These are phyloP conservation scores for Vanessa cardui DNA, from an alignment of 2,888 invertebrate genomes.

Conservation along the genomic window DNA sequence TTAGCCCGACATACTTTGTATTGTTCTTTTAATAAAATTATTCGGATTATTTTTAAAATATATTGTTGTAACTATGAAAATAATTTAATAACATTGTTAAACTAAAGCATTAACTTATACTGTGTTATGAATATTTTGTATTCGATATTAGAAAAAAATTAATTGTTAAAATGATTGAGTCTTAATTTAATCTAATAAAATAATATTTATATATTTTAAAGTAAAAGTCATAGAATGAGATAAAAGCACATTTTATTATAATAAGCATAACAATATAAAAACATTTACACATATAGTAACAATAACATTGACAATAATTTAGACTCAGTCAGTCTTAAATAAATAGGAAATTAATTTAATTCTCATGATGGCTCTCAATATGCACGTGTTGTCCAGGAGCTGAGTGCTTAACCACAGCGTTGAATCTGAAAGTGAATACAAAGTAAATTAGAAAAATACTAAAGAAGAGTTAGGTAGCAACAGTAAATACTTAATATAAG, in stretches of 20 bases:
- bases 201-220: too few species aligned
- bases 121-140: too few species aligned
- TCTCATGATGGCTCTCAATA: conserved; percentile 65
- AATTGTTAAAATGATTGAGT: too few species aligned
- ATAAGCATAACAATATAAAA: conserved; percentile 45
- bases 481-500: too few species aligned
- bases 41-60: too few species aligned
- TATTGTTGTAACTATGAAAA: too few species aligned
- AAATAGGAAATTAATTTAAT: conserved; percentile 38
- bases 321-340: conserved; percentile 40
- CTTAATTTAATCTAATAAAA: too few species aligned
- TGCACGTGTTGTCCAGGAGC: conserved; percentile 72
- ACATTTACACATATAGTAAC: conserved; percentile 73
- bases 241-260: conserved; percentile 10
- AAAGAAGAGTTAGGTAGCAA: not conserved
- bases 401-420: conserved; percentile 82
- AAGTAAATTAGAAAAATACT: conserved; percentile 4
- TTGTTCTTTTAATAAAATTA: too few species aligned
- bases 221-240: not conserved
- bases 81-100: too few species aligned
- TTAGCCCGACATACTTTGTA: too few species aligned
- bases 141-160: too few species aligned
- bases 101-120: too few species aligned
- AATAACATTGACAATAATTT: conserved; percentile 50
- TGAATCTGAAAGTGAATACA: conserved; percentile 70